phyloP scores from a whole-genome alignment of 2,888 invertebrate genomes.

The Pasiphila rectangulata region DNA sequence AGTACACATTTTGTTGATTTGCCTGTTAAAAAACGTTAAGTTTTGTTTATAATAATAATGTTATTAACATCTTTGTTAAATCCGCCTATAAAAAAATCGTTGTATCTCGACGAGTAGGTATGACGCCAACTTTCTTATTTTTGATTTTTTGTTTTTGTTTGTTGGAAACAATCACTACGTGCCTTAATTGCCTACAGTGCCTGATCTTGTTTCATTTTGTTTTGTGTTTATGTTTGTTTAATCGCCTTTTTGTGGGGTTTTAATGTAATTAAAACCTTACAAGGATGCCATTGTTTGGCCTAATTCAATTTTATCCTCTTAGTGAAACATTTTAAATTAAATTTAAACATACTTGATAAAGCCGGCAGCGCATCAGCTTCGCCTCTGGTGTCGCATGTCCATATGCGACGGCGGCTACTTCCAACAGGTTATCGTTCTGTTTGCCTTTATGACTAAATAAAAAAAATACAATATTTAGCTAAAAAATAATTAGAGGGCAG shows the following conservation, averaged over 20 bases:
- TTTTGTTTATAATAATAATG: constrained; percentile 24
- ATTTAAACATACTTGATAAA: no score
- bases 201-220: constrained; percentile 48
- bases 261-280: constrained; percentile 25
- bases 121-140: not conserved
- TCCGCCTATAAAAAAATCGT: not conserved
- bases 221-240: constrained; percentile 34
- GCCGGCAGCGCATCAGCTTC: no score
- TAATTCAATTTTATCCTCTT: constrained; percentile 53
- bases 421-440: no score
- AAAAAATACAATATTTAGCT: no score
- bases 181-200: constrained; percentile 66
- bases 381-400: no score
- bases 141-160: constrained; percentile 15
- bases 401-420: no score
- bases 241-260: constrained; percentile 54
- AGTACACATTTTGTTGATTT: constrained; percentile 15
- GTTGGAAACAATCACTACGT: constrained; percentile 56
- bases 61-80: not conserved
- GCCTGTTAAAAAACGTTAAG: constrained; percentile 23
- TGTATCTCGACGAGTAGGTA: not conserved
- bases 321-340: constrained; percentile 11
- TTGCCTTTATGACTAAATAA: no score
- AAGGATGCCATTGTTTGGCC: constrained; percentile 29
- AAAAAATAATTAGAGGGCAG: no score